phyloP scores from a whole-genome alignment of 2,888 invertebrate species.

The Nesidiocoris tenuis region DNA sequence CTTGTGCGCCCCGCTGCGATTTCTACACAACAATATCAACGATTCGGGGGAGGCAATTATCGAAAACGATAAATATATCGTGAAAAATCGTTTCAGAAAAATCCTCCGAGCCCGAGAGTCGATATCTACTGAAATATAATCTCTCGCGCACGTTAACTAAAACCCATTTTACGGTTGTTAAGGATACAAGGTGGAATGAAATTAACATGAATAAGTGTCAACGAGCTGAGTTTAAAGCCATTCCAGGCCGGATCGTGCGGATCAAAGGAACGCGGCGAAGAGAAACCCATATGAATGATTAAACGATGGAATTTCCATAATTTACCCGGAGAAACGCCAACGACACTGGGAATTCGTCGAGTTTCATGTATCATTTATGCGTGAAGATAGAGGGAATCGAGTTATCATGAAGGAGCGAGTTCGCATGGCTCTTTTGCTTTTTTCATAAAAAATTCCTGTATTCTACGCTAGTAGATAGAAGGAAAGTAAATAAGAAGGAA shows the following conservation, averaged over 20 bases:
- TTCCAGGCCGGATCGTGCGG: neutral
- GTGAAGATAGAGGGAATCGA: no score
- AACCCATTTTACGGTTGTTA: constrained; percentile 34
- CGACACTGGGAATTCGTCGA: no score
- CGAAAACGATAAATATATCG: constrained; percentile 19
- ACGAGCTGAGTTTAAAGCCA: constrained; percentile 6
- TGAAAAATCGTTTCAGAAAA: constrained; percentile 10
- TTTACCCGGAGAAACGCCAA: neutral
- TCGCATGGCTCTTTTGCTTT: no score
- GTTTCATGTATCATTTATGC: no score
- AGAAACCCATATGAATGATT: neutral
- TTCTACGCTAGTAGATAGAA: no score
- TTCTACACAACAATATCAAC: constrained; percentile 22
- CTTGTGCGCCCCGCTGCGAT: constrained; percentile 13
- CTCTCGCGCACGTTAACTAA: neutral
- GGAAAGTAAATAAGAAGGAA: no score
- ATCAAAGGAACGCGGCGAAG: neutral
- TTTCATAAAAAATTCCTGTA: no score
- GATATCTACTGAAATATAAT: constrained; percentile 16
- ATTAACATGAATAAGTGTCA: constrained; percentile 32
- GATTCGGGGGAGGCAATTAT: constrained; percentile 22
- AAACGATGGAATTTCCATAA: neutral
- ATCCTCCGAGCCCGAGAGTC: neutral
- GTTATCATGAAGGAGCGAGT: no score
- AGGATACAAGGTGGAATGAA: constrained; percentile 17